Evolutionary conservation across 2,113 vertebrate genomes (phyloP).

Genomic region (Henicopernis longicauda): DNA sequence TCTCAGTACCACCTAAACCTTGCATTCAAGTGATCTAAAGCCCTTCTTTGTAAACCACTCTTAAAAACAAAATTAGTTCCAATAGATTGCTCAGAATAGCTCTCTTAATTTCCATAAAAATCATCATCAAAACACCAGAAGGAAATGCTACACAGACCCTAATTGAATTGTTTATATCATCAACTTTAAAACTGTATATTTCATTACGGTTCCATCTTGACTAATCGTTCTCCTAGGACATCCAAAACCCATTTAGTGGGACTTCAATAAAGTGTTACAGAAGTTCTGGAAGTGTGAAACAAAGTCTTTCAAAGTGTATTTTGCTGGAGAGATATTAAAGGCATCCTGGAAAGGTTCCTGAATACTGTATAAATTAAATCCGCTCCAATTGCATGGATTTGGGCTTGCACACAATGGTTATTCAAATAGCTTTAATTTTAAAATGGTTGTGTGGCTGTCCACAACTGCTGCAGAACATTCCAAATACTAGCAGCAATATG

Average conservation of each 20-base stretch:
- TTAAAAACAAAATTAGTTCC: neutral
- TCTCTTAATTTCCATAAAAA: neutral
- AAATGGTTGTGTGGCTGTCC: neutral
- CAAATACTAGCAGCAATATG: neutral
- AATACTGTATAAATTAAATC: neutral
- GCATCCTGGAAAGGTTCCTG: neutral
- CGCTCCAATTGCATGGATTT: neutral
- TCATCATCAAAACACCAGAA: neutral
- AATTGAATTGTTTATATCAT: neutral
- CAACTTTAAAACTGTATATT: neutral
- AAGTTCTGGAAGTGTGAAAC: neutral
- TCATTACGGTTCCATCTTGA: neutral
- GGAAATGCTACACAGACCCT: neutral
- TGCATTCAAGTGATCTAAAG: neutral
- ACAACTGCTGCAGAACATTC: neutral
- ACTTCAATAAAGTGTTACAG: neutral
- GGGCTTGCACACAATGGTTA: neutral
- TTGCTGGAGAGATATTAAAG: neutral
- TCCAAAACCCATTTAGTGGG: neutral
- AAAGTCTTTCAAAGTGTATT: neutral
- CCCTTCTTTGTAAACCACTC: neutral
- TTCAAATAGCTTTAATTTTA: neutral
- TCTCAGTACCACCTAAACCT: neutral
- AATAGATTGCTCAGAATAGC: neutral
- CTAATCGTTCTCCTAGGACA: neutral